These are phyloP conservation scores for Columbina picui DNA, from an alignment of 2,113 vertebrate genomes.

Conservation along the genomic window DNA sequence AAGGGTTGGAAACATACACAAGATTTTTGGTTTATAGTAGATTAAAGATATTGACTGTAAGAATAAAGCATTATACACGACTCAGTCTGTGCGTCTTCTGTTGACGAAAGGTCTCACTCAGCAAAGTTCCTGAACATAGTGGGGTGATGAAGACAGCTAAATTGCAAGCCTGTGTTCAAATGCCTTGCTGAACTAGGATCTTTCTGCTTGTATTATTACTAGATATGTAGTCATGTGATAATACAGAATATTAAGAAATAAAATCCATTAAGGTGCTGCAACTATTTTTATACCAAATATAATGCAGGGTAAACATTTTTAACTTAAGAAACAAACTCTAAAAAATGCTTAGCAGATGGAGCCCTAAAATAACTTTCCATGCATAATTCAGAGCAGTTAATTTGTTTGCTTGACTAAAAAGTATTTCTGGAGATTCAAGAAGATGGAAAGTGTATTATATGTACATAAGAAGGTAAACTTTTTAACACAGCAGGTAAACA, in stretches of 20 bases:
- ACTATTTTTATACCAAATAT: background rate
- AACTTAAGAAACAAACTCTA: background rate
- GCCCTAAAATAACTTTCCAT: constrained; percentile 22
- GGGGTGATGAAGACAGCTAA: background rate
- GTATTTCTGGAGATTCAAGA: constrained; percentile 4
- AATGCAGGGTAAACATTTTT: background rate
- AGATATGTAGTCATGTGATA: background rate
- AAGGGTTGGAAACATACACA: background rate
- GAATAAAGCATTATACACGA: background rate
- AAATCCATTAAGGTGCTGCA: background rate
- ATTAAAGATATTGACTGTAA: background rate
- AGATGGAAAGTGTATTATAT: background rate
- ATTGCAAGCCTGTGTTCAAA: background rate
- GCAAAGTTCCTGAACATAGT: background rate
- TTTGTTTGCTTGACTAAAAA: constrained; percentile 3
- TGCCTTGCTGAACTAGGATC: background rate
- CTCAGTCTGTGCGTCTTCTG: background rate
- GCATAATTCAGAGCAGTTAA: constrained; percentile 24
- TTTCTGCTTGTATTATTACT: background rate
- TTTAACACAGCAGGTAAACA: background rate
- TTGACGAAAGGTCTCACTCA: background rate
- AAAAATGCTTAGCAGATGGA: background rate
- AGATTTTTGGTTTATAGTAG: background rate
- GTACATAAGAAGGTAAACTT: background rate
- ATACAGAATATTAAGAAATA: background rate